Conservation (phyloP, 2,888 invertebrate species). For the Trissolcus brochymenae region DNA sequence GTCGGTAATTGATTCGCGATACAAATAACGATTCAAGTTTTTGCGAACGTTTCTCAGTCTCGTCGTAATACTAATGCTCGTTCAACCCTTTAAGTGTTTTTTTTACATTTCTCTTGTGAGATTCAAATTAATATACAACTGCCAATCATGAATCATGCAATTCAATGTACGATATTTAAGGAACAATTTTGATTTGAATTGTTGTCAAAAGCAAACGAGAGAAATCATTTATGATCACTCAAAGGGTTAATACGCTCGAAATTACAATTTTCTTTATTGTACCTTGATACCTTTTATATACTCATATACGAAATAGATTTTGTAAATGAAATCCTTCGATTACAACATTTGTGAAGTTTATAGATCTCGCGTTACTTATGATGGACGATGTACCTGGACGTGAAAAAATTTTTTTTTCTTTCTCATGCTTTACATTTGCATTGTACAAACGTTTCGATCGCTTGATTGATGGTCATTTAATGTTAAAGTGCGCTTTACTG, state of each 20-base stretch:
- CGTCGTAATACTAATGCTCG: conserved; percentile 69
- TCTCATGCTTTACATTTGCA: conserved; percentile 22
- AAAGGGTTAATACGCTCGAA: neutral
- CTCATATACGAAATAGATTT: conserved; percentile 14
- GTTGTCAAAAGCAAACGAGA: too few relatives aligned
- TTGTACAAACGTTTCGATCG: conserved; percentile 25
- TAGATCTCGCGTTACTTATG: conserved; percentile 34
- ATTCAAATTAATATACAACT: too few relatives aligned
- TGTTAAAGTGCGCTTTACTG: conserved; percentile 18
- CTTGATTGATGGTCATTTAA: conserved; percentile 46
- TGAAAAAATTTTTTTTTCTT: conserved; percentile 31
- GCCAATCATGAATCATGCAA: too few relatives aligned
- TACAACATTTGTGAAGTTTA: too few relatives aligned
- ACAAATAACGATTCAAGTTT: conserved; percentile 33
- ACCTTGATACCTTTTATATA: too few relatives aligned
- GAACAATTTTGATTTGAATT: too few relatives aligned
- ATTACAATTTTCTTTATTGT: too few relatives aligned
- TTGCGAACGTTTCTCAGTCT: conserved; percentile 63
- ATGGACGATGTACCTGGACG: conserved; percentile 51
- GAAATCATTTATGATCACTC: neutral
- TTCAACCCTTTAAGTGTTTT: neutral
- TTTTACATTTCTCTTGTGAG: too few relatives aligned
- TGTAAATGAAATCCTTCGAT: conserved; percentile 17
- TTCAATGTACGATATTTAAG: too few relatives aligned
- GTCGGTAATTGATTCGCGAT: conserved; percentile 33